Evolutionary conservation across 2,888 invertebrate genomes (phyloP).

Genomic region (Teinopalpus imperialis): DNA sequence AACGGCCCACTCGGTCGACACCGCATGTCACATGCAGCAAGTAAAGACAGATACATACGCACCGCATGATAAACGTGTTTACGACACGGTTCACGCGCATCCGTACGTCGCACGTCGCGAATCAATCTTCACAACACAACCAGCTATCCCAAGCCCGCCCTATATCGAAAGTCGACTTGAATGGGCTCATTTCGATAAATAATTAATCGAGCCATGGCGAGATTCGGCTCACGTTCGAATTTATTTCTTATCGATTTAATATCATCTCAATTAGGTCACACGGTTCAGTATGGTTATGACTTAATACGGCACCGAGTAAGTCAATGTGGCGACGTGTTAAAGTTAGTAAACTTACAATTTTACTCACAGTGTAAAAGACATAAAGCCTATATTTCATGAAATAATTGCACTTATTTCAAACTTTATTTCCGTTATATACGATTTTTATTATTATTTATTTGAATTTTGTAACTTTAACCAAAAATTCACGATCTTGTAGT

Average conservation of each 20-base stretch:
- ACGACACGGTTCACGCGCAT: conserved; percentile 16
- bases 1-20: conserved; percentile 33
- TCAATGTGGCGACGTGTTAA: conserved; percentile 1
- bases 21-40: conserved; percentile 41
- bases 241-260: conserved; percentile 32
- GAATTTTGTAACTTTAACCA: too few relatives aligned
- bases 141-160: conserved; percentile 27
- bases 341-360: too few relatives aligned
- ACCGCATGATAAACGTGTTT: conserved; percentile 27
- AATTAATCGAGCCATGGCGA: conserved; percentile 60
- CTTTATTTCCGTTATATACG: too few relatives aligned
- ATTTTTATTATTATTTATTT: too few relatives aligned
- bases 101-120: conserved; percentile 10
- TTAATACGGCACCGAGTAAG: conserved; percentile 6
- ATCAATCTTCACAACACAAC: conserved; percentile 24
- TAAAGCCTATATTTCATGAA: too few relatives aligned
- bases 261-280: conserved; percentile 21
- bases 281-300: conserved; percentile 4
- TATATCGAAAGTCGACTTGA: conserved; percentile 35
- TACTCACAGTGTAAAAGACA: too few relatives aligned
- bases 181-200: conserved; percentile 60
- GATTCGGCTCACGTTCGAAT: conserved; percentile 44
- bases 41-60: conserved; percentile 63
- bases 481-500: too few relatives aligned
- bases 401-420: too few relatives aligned